Evolutionary conservation across 2,113 vertebrate genomes (phyloP), one percentile per base, ranked within the genome.

Genomic region (Arothron firmamentum): DNA sequence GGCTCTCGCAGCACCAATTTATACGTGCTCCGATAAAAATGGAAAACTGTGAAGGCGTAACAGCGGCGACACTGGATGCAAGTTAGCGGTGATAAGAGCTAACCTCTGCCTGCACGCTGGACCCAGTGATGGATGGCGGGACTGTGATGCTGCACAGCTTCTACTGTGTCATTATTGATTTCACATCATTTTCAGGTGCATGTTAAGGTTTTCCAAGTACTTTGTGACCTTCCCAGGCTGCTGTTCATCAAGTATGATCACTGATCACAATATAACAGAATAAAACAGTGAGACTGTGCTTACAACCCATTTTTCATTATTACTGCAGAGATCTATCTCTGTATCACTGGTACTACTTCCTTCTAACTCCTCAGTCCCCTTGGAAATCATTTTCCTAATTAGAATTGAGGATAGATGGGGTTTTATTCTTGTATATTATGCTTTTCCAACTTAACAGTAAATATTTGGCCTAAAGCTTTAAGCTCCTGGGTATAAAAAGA

Each of bases 371-470:
- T 62, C 42, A 52, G 52, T 65, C 53, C 62, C 47, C 46, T 62
- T 62, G 46, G 25, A 62, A 70, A 62, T 21, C 56, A 56, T 53
- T 77, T 53, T 70, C 23, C 60, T 72, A 67, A 74, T 68, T 72
- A 61, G 13, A 10, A 41, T 48, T 60, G 34, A 38, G 64, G 46
- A 67, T 17, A n/a, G 21, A 41, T 62, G 13, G 38, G 38, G 56
- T 31, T 70, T 60, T 67, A 38, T 62, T 48, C 43, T 64, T 6
- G 25, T 62, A 53, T 62, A 75, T 52, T 77, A 76, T 70, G 65
- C 74, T 70, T 64, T 31, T 31, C 45, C 63, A 28, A 28, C 63
- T 85, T 76, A 84, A 82, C 84, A 84, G 83, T 77, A 83, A 38
- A 87, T 77, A 66, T 60, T 61, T 43, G 18, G 45, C 72, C 70